Conservation (phyloP, 1,140 invertebrate species). For the Drosophila obscura region DNA sequence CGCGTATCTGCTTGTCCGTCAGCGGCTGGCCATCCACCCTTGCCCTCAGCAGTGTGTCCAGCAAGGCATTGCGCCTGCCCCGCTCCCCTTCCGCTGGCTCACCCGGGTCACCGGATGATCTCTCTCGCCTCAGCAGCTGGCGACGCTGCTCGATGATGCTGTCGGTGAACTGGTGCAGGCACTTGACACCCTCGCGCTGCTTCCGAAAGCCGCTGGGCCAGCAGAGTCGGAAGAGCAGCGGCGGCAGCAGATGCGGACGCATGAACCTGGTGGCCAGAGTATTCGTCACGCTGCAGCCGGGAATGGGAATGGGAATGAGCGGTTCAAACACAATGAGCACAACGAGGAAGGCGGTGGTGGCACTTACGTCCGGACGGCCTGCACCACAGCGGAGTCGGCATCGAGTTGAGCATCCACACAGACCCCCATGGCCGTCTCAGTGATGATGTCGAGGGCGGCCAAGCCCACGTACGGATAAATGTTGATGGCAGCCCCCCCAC, state of each 20-base stretch:
- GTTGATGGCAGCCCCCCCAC: slow-evolving; percentile 50
- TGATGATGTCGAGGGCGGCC: slow-evolving; percentile 63
- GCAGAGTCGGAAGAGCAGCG: slow-evolving; percentile 51
- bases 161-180: slow-evolving; percentile 72
- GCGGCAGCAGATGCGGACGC: slow-evolving; percentile 69
- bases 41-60: slow-evolving; percentile 90
- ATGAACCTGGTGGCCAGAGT: slow-evolving; percentile 61
- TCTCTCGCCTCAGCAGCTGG: slow-evolving; percentile 6
- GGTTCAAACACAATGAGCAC: too few relatives aligned
- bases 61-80: slow-evolving; percentile 87
- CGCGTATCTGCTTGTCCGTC: slow-evolving; percentile 87
- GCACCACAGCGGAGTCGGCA: slow-evolving; percentile 88
- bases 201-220: slow-evolving; percentile 65
- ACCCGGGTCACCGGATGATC: neutral
- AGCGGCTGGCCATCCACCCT: slow-evolving; percentile 86
- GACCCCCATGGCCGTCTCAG: slow-evolving; percentile 93
- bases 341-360: neutral
- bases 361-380: slow-evolving; percentile 87
- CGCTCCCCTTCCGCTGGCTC: neutral
- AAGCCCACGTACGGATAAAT: slow-evolving; percentile 57
- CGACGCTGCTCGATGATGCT: slow-evolving; percentile 65
- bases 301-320: too few relatives aligned
- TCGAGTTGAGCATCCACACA: slow-evolving; percentile 89
- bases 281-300: slow-evolving; percentile 60
- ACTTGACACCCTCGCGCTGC: slow-evolving; percentile 58